Conservation (phyloP, 1,140 invertebrate species). For the Drosophila sulfurigaster region DNA sequence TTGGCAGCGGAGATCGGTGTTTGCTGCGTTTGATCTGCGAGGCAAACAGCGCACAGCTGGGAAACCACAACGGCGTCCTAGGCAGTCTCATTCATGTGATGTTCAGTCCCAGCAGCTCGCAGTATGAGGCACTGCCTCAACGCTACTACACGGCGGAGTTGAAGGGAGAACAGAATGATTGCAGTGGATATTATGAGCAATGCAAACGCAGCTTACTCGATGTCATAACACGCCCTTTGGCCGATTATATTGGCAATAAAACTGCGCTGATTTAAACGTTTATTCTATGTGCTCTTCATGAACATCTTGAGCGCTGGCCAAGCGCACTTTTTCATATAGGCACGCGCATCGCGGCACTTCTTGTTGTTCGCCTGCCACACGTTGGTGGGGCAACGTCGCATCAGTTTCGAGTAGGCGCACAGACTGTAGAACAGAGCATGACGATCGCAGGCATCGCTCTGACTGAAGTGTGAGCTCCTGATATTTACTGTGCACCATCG, state of each 20-base stretch:
- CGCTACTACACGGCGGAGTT: constrained; percentile 86
- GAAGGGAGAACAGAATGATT: constrained; percentile 69
- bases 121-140: constrained; percentile 85
- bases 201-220: constrained; percentile 73
- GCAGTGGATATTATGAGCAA: constrained; percentile 65
- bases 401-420: constrained; percentile 61
- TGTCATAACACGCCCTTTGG: constrained; percentile 62
- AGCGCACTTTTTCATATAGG: constrained; percentile 54
- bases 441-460: constrained; percentile 63
- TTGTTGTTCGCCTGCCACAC: constrained; percentile 60
- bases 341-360: constrained; percentile 53
- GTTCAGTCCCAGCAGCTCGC: constrained; percentile 86
- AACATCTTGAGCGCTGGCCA: constrained; percentile 72
- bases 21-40: constrained; percentile 79
- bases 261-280: background rate
- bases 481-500: constrained; percentile 50
- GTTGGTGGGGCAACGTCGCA: constrained; percentile 48
- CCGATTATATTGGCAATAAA: constrained; percentile 37
- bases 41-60: constrained; percentile 60
- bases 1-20: constrained; percentile 61
- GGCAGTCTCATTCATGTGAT: constrained; percentile 74
- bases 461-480: constrained; percentile 40
- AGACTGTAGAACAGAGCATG: constrained; percentile 72
- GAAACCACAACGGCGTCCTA: constrained; percentile 69
- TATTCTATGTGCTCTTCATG: constrained; percentile 60